Evolutionary conservation across 1,140 invertebrate species (phyloP).

Genomic region (Aphis craccivora): DNA sequence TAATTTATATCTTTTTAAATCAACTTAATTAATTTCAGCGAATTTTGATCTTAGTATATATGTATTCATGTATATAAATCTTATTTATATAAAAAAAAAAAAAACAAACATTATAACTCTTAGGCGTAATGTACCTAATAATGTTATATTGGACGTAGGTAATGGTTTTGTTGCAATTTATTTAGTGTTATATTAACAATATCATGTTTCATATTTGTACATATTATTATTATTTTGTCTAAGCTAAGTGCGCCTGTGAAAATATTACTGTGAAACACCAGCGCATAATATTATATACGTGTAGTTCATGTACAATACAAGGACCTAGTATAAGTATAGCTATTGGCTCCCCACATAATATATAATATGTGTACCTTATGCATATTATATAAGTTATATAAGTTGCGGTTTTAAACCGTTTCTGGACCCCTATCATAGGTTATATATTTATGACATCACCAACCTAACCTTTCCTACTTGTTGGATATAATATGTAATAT

Average conservation of each 20-base stretch:
- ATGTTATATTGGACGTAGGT: background rate
- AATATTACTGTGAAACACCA: background rate
- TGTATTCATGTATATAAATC: background rate
- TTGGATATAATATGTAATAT: background rate
- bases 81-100: background rate
- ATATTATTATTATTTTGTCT: background rate
- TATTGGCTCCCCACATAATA: background rate
- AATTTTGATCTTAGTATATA: background rate
- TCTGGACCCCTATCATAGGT: background rate
- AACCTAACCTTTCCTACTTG: background rate
- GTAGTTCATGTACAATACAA: background rate
- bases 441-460: background rate
- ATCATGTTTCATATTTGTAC: background rate
- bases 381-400: constrained; percentile 1
- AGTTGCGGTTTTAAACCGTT: background rate
- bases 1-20: background rate
- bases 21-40: background rate
- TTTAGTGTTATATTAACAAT: background rate
- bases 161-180: background rate
- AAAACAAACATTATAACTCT: background rate
- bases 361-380: background rate
- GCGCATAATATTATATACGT: background rate
- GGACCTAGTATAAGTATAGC: background rate
- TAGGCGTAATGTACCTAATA: background rate
- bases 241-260: background rate